Evolutionary conservation across 2,113 vertebrate species (phyloP).

Genomic region (Morone saxatilis): DNA sequence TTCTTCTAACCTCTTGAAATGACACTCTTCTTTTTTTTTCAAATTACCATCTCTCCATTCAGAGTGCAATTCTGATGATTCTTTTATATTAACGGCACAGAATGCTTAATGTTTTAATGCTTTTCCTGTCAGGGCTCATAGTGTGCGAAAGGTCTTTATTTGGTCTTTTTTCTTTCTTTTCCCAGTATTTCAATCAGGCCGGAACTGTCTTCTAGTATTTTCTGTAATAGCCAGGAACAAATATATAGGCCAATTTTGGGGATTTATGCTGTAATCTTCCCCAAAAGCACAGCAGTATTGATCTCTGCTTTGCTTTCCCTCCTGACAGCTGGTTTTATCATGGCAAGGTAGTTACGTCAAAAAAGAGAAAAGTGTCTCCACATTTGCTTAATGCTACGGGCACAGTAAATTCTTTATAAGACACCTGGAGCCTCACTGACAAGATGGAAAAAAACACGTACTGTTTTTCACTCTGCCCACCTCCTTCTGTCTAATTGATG

Average conservation of each 20-base stretch:
- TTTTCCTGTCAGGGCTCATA: slow-evolving; percentile 12
- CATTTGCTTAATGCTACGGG: slow-evolving; percentile 67
- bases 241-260: slow-evolving; percentile 66
- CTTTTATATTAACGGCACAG: slow-evolving; percentile 15
- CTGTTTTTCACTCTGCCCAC: slow-evolving; percentile 52
- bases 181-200: slow-evolving; percentile 46
- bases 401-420: slow-evolving; percentile 61
- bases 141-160: slow-evolving; percentile 13
- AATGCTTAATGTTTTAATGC: slow-evolving; percentile 2
- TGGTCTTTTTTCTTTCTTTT: slow-evolving; percentile 19
- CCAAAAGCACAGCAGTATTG: slow-evolving; percentile 71
- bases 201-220: slow-evolving; percentile 44
- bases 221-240: slow-evolving; percentile 61
- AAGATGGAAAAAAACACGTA: slow-evolving; percentile 54
- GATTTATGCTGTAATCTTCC: slow-evolving; percentile 79
- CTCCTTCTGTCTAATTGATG: slow-evolving; percentile 62
- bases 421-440: slow-evolving; percentile 71
- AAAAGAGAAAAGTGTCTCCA: slow-evolving; percentile 45
- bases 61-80: slow-evolving; percentile 21
- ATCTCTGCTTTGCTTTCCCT: slow-evolving; percentile 61
- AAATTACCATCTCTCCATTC: slow-evolving; percentile 7
- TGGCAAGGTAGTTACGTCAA: slow-evolving; percentile 44
- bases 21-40: background rate
- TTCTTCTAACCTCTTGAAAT: slow-evolving; percentile 35
- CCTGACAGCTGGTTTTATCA: slow-evolving; percentile 68